Base-by-base conservation (phyloP, 2,888 invertebrate species). In the Synergus itoensis region DNA sequence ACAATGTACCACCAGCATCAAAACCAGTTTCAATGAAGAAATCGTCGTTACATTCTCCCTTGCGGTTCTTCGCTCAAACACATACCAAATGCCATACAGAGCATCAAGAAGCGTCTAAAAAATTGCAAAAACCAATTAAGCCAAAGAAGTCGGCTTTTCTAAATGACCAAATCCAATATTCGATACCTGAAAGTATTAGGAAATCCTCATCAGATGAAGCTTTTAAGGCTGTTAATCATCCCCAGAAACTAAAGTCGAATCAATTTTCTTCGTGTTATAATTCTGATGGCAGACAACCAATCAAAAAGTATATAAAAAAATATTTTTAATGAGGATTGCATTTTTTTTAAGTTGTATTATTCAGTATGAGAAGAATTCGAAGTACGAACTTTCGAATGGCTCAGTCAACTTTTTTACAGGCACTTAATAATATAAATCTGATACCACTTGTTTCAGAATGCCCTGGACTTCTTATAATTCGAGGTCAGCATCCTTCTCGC, bases 401-500 rank as follows among this genome's bases (percentile, higher is more conserved):
- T 16, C 7, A 1, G 5, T 48, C 1, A 16, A 16, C 16, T 48
- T 16, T 14, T 48, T 48, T 16, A 45, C 14, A 45, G 16, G 1
- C 16, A 48, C 4, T 4, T 16, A 48, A 16, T 16, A 7, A 48
- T 36, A 63, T 36, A 36, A 63, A 48, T 48, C 48, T 48, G 48
- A 0, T 48, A n/a, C 36, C 45, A 45, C n/a, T 9, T 2, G 18
- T 64, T 36, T 8, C n/a, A 64, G 64, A 40, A 9, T 64, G 5
- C 5, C 40, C 16, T 41, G 64, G n/a, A 64, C 64, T 36, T 9
- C 36, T 64, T 16, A 36, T 64, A 64, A 64, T 40, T 40, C 64
- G n/a, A 41, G 64, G 64, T 64, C 76, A 57, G 7, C 18, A 14
- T 48, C 36, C 5, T 36, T 76, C 57, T 76, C 40, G 53, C n/a